Evolutionary conservation across 1,140 invertebrate genomes (phyloP).

Genomic region (Pentalonia nigronervosa): DNA sequence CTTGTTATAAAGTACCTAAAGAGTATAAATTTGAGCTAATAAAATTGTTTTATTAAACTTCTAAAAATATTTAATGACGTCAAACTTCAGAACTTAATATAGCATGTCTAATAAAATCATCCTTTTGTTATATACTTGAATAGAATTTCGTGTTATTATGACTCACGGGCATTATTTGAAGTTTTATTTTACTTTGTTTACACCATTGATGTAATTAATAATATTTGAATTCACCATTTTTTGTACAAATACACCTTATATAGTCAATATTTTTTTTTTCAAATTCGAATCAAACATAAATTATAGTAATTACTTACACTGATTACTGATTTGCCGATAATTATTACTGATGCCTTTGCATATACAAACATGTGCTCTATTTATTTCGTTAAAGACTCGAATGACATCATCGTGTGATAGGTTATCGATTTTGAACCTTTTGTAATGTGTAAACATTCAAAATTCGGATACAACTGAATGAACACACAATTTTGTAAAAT

Average conservation of each 20-base stretch:
- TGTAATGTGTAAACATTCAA: background rate
- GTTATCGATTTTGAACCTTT: background rate
- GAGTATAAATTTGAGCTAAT: background rate
- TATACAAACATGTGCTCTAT: background rate
- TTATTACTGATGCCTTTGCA: background rate
- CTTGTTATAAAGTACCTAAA: background rate
- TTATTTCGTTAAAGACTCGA: background rate
- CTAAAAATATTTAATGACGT: background rate
- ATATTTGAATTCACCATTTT: background rate
- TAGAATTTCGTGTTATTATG: background rate
- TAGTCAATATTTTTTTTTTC: background rate
- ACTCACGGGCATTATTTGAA: no score
- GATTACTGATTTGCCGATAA: background rate
- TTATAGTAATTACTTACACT: background rate
- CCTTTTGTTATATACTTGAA: background rate
- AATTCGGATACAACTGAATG: background rate
- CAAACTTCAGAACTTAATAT: background rate
- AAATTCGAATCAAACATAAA: background rate
- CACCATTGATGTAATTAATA: background rate
- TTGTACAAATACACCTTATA: background rate
- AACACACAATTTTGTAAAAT: background rate
- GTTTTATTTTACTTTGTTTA: no score
- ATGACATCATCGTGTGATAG: background rate
- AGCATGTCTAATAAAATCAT: background rate
- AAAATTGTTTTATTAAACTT: background rate